Evolutionary conservation across 2,797 vertebrate genomes (phyloP).

Genomic region (Parauchenoglanis punctatus): DNA sequence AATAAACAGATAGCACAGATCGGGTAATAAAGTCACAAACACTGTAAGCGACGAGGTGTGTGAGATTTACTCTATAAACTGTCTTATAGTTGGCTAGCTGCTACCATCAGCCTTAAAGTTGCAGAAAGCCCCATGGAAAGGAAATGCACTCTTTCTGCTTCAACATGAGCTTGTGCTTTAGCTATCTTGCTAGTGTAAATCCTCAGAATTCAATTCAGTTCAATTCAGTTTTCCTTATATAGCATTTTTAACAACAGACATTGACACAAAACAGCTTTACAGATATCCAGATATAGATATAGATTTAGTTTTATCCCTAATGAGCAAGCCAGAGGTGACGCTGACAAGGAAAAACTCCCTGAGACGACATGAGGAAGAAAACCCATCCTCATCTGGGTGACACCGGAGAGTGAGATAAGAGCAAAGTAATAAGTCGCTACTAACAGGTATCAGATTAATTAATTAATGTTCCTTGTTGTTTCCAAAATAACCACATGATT

Average conservation of each 20-base stretch:
- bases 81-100: neutral
- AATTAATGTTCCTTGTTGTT: neutral
- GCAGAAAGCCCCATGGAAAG: neutral
- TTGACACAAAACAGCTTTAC: neutral
- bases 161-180: neutral
- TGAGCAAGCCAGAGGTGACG: neutral
- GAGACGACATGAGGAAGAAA: neutral
- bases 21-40: neutral
- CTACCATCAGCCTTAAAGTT: neutral
- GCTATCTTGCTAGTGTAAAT: neutral
- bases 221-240: neutral
- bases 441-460: neutral
- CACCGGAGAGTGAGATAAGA: neutral
- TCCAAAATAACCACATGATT: neutral
- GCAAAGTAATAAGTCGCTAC: neutral
- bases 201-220: neutral
- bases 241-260: neutral
- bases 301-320: neutral
- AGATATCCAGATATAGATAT: neutral
- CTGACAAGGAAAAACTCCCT: neutral
- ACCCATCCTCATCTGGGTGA: neutral
- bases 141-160: neutral
- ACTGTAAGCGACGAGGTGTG: neutral
- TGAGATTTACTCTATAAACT: neutral
- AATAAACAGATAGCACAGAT: neutral